Base-by-base conservation (phyloP, 2,113 vertebrate genomes). In the Brevimyrus niger region DNA sequence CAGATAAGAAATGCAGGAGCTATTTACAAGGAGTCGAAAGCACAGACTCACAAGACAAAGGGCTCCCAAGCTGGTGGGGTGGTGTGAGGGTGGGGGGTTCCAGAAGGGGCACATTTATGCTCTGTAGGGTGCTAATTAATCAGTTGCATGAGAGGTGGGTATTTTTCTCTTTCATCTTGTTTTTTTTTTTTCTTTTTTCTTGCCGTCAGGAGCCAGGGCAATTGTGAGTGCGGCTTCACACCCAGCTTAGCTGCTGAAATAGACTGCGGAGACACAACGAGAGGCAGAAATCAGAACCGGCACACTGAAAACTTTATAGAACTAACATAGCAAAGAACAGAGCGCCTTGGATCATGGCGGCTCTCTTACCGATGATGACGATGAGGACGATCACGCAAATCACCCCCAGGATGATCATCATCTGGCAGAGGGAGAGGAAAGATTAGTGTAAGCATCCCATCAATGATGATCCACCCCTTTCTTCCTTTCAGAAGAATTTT, bases 331-430 rank as follows among this genome's bases (percentile, higher is more conserved):
- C 85, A 51, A 13, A 87, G 27, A 55, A 87, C 13, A 35, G 19
- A 38, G 35, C 19, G 7, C 3, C 31, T 9, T 44, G 6, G 21
- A 19, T 35, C 15, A 1, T 2, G 35, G 9, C 17, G 2, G 23
- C 7, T 42, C 87, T 89, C 97, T 98, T 96, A 99, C 98, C 96
- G 42, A 99, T 96, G 90, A 99, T 97, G 95, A 99, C 97, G 92
- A 99, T 96, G 95, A 99, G 96, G 94, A 99, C 91, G 90, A 99
- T 93, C 90, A 98, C 91, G 88, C 97, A 95, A 92, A 98, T 96
- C 89, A 96, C 94, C 88, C 98, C 96, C 92, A 98, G 94, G 91
- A 99, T 99, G 83, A 97, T 97, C 98, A 98, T 99, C 98, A 99
- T 99, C 98, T 99, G 95, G 90, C 55, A 11, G 88, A 58, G 80